Evolutionary conservation across 2,888 invertebrate genomes (phyloP), one percentile per base, ranked within the genome.

Genomic region (Tromatobia lineatoria): DNA sequence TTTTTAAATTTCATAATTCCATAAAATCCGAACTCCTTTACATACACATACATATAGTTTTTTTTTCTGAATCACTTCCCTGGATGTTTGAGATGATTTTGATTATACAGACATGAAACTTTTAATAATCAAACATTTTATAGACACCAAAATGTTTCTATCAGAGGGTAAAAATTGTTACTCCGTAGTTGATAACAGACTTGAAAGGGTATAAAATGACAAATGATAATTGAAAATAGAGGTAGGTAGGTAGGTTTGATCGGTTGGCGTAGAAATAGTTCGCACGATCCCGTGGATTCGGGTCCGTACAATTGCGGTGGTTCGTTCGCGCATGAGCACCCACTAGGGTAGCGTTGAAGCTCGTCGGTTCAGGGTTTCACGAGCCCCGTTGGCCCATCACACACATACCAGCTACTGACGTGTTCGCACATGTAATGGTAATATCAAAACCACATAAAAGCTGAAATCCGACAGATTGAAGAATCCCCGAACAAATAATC

Each of bases 401-500:
- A 38, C 29, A 1, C 42, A 47, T 15, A 34, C 13, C 20, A 25
- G 7, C 29, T 50, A 47, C 20, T 38, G 11, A 6, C 64, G 73
- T 25, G 70, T 45, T 47, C 42, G 73, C 64, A 20, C 61, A 64
- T 78, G 82, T 86, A 87, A 89, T 88, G 82, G 89, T 90, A 89
- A 92, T 91, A 91, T 91, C 89, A 89, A 89, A 91, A 90, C 90
- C 90, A 88, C 90, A 89, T 88, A 86, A 84, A 88, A 88, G 87
- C 83, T 82, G 79, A 87, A 88, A 88, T 88, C 88, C 87, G 85
- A 88, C 89, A 87, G 88, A 89, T 88, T 87, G 88, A 86, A 88
- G 86, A 87, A 87, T 85, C 76, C 61, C 85, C 73, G 83, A 87
- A 88, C 86, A 88, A 87, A 88, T 86, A 87, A 79, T 76, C 59